Evolutionary conservation across 2,888 invertebrate species (phyloP).

Genomic region (Cephus pygmeus): DNA sequence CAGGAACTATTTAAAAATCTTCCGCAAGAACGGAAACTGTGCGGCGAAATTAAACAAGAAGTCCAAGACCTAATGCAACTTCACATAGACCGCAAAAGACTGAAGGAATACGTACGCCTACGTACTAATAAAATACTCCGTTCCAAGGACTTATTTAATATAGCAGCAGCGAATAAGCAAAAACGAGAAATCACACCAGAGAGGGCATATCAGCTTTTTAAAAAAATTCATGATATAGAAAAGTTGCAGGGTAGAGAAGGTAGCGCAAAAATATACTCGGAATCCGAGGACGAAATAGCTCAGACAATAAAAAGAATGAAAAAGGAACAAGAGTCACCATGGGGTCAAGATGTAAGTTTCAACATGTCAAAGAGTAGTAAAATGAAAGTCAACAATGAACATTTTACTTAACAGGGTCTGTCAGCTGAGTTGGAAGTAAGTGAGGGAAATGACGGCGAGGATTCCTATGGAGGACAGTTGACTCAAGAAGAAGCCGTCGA

Average conservation of each 20-base stretch:
- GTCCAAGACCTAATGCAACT: constrained; percentile 60
- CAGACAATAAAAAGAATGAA: constrained; percentile 57
- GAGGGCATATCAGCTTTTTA: constrained; percentile 55
- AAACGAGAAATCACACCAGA: constrained; percentile 57
- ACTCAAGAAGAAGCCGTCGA: constrained; percentile 52
- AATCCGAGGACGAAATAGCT: constrained; percentile 57
- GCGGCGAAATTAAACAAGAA: constrained; percentile 60
- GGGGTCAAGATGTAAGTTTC: constrained; percentile 56
- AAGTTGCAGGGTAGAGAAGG: constrained; percentile 48
- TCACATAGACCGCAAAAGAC: constrained; percentile 59
- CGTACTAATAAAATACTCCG: constrained; percentile 59
- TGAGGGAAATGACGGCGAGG: constrained; percentile 57
- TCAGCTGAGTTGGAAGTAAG: constrained; percentile 51
- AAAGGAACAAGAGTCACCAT: constrained; percentile 52
- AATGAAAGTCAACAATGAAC: background rate
- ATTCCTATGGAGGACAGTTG: constrained; percentile 51
- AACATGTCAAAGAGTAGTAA: background rate
- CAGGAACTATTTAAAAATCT: constrained; percentile 61
- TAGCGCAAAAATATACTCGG: constrained; percentile 45
- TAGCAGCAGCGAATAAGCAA: constrained; percentile 59
- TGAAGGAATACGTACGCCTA: constrained; percentile 60
- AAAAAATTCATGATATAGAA: constrained; percentile 59
- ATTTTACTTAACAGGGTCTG: constrained; percentile 40
- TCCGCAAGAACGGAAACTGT: constrained; percentile 62
- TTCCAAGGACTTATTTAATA: constrained; percentile 62